Percentiles rank a stretch among this genome's conserved stretches.
These are phyloP conservation scores for Drosophila mercatorum DNA, from an alignment of 2,888 invertebrate species.

Conservation along the genomic window DNA sequence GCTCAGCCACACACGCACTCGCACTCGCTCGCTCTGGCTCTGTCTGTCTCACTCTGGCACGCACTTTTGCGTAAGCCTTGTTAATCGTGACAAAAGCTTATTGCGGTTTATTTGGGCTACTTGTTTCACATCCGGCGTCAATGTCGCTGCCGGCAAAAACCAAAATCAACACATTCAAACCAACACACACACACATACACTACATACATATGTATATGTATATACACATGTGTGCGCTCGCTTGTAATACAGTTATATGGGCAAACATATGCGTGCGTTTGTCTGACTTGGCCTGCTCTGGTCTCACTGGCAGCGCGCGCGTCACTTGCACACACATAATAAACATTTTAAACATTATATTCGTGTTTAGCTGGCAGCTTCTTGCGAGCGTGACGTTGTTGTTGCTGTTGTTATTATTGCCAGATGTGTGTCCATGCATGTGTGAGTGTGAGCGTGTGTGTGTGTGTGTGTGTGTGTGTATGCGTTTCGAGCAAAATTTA, in stretches of 20 bases:
- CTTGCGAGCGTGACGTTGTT: slow-evolving; percentile 45
- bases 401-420: slow-evolving; percentile 24
- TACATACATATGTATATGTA: not conserved
- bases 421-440: slow-evolving; percentile 11
- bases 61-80: slow-evolving; percentile 79
- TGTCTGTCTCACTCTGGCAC: slow-evolving; percentile 6
- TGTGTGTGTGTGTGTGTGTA: slow-evolving; percentile 14
- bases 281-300: slow-evolving; percentile 17
- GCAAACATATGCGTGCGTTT: slow-evolving; percentile 41
- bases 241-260: slow-evolving; percentile 62
- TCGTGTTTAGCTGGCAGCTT: slow-evolving; percentile 80
- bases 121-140: slow-evolving; percentile 77
- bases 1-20: slow-evolving; percentile 49
- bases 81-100: slow-evolving; percentile 81
- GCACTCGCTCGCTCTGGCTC: slow-evolving; percentile 9
- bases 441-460: slow-evolving; percentile 10
- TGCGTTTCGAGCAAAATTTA: slow-evolving; percentile 74
- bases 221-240: slow-evolving; percentile 14
- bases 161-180: slow-evolving; percentile 69
- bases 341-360: slow-evolving; percentile 79
- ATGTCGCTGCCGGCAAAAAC: slow-evolving; percentile 67
- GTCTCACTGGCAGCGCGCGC: slow-evolving; percentile 55
- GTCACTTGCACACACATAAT: slow-evolving; percentile 79
- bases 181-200: slow-evolving; percentile 8
- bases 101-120: slow-evolving; percentile 79